A percentile compares a stretch with the other conserved stretches of the same genome.
These are phyloP conservation scores for Ephydatia muelleri DNA, from an alignment of 37 sponge, comb jelly and placozoan species.

Conservation along the genomic window DNA sequence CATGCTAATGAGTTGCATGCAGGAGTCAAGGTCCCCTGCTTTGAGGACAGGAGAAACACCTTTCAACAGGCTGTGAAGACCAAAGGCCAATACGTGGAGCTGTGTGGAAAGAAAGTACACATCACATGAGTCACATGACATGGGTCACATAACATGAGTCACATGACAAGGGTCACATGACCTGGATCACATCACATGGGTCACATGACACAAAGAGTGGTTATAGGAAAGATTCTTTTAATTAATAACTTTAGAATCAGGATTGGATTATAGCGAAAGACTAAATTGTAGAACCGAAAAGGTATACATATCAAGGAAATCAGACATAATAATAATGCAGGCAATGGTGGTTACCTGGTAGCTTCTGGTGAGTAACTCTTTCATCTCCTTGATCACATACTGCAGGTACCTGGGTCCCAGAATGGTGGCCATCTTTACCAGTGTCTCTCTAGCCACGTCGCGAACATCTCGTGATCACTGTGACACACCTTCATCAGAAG, in stretches of 20 bases:
- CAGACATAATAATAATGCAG: background rate
- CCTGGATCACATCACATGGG: too few species aligned
- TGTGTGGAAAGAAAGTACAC: background rate
- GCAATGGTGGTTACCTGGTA: conserved; percentile 69
- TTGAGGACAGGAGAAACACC: conserved; percentile 57
- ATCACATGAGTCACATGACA: too few species aligned
- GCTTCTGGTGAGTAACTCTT: conserved; percentile 71
- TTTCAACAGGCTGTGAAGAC: conserved; percentile 69
- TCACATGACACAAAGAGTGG: too few species aligned
- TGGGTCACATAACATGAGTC: background rate
- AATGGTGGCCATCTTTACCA: conserved; percentile 78
- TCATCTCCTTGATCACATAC: conserved; percentile 82
- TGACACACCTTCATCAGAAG: conserved; percentile 81
- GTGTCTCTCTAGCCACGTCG: conserved; percentile 67
- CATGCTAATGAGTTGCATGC: conserved; percentile 51
- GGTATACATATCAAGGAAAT: too few species aligned
- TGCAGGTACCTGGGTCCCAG: conserved; percentile 75
- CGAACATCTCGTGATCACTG: conserved; percentile 65
- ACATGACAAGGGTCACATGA: too few species aligned
- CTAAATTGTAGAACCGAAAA: too few species aligned
- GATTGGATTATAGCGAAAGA: too few species aligned
- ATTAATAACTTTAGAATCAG: too few species aligned
- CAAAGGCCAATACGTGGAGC: conserved; percentile 86
- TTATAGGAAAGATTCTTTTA: background rate
- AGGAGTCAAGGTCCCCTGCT: conserved; percentile 81